phyloP scores from a whole-genome alignment of 2,113 vertebrate genomes.

The Semicossyphus pulcher region DNA sequence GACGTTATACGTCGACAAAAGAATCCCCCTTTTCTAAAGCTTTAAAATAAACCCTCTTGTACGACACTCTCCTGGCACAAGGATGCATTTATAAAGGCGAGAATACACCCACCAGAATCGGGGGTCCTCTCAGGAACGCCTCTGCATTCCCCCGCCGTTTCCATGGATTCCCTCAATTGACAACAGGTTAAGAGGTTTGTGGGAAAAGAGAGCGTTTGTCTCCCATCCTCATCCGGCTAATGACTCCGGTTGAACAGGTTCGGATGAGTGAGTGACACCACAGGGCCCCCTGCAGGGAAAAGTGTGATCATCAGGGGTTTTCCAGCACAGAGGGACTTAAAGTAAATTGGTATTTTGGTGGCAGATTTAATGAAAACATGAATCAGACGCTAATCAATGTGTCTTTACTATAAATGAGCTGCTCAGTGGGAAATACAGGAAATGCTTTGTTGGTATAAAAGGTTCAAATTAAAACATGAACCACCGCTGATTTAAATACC shows the following conservation, averaged over 20 bases:
- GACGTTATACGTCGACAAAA: constrained; percentile 39
- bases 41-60: constrained; percentile 57
- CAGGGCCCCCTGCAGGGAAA: constrained; percentile 64
- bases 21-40: constrained; percentile 25
- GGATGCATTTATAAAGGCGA: constrained; percentile 70
- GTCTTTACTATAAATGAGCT: no score
- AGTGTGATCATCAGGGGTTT: not conserved
- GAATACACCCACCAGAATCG: constrained; percentile 58
- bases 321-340: not conserved
- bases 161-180: constrained; percentile 79
- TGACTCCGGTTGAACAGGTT: constrained; percentile 67
- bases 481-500: not conserved
- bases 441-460: no score
- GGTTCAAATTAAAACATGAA: not conserved
- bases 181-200: constrained; percentile 83
- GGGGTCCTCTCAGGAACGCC: constrained; percentile 66
- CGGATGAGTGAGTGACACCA: constrained; percentile 46
- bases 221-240: constrained; percentile 72
- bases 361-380: no score
- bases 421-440: no score
- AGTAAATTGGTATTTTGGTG: not conserved
- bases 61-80: constrained; percentile 53
- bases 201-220: constrained; percentile 79
- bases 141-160: constrained; percentile 76
- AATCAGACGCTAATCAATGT: no score